Percentiles rank a stretch among this genome's conserved stretches.
Conservation (phyloP, 2,888 invertebrate species). For the Mythimna vitellina region DNA sequence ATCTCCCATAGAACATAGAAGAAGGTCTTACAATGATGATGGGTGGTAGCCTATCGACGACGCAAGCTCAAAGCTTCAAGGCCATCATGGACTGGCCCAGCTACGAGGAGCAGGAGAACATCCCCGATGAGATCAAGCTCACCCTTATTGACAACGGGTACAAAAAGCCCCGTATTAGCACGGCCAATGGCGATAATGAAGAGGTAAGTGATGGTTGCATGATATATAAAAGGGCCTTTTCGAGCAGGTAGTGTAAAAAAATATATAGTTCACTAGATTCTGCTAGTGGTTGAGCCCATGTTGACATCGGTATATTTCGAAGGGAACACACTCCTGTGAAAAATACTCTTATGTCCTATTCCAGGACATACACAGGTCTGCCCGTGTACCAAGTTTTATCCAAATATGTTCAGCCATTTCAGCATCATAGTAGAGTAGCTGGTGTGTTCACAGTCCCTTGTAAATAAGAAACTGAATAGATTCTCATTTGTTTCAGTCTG, state of each 20-base stretch:
- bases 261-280: too few species aligned
- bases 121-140: slow-evolving; percentile 85
- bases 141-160: slow-evolving; percentile 75
- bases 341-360: too few species aligned
- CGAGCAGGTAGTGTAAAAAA: too few species aligned
- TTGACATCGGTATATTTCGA: too few species aligned
- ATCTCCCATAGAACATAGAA: slow-evolving; percentile 84
- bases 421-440: too few species aligned
- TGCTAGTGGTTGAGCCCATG: too few species aligned
- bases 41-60: slow-evolving; percentile 90
- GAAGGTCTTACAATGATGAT: slow-evolving; percentile 91
- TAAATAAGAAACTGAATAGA: background rate
- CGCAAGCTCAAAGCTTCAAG: slow-evolving; percentile 87
- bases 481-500: slow-evolving; percentile 72
- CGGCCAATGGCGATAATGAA: slow-evolving; percentile 71
- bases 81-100: slow-evolving; percentile 89
- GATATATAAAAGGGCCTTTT: too few species aligned
- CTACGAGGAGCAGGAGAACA: slow-evolving; percentile 81
- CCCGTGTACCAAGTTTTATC: too few species aligned
- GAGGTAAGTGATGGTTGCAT: slow-evolving; percentile 69
- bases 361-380: too few species aligned
- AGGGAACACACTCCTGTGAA: too few species aligned
- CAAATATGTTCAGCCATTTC: too few species aligned
- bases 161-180: slow-evolving; percentile 59
- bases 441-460: too few species aligned